phyloP scores from a whole-genome alignment of 2,888 invertebrate genomes.

The Hirudinaria manillensis region DNA sequence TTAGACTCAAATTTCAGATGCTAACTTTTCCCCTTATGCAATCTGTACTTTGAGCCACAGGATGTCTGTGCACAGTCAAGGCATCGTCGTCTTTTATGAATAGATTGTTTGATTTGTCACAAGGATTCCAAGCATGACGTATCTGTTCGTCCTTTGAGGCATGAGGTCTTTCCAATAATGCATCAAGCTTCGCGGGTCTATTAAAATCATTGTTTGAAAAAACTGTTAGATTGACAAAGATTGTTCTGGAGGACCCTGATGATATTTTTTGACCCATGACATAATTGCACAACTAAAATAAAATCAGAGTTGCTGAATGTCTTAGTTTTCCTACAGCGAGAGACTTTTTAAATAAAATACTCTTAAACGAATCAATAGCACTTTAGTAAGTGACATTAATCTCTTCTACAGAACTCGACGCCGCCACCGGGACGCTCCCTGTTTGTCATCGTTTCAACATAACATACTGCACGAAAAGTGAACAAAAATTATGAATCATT shows the following conservation, averaged over 20 bases:
- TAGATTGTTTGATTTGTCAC: slow-evolving; percentile 29
- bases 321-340: too few relatives aligned
- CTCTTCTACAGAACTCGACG: too few relatives aligned
- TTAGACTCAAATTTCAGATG: not conserved
- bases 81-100: slow-evolving; percentile 34
- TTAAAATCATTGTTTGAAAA: slow-evolving; percentile 13
- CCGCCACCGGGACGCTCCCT: too few relatives aligned
- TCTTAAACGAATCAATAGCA: too few relatives aligned
- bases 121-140: slow-evolving; percentile 30
- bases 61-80: slow-evolving; percentile 31
- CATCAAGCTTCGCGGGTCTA: slow-evolving; percentile 29
- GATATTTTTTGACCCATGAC: slow-evolving; percentile 31
- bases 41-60: slow-evolving; percentile 31
- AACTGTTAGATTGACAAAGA: slow-evolving; percentile 21
- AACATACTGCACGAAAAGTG: not conserved
- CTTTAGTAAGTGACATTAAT: too few relatives aligned
- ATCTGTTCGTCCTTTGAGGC: slow-evolving; percentile 25
- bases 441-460: too few relatives aligned
- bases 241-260: slow-evolving; percentile 28
- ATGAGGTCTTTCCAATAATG: slow-evolving; percentile 23
- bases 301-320: too few relatives aligned
- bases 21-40: slow-evolving; percentile 32
- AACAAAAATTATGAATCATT: slow-evolving; percentile 9
- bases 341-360: too few relatives aligned
- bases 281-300: slow-evolving; percentile 9